phyloP scores from a whole-genome alignment of 2,888 invertebrate species.

The Seladonia tumulorum region DNA sequence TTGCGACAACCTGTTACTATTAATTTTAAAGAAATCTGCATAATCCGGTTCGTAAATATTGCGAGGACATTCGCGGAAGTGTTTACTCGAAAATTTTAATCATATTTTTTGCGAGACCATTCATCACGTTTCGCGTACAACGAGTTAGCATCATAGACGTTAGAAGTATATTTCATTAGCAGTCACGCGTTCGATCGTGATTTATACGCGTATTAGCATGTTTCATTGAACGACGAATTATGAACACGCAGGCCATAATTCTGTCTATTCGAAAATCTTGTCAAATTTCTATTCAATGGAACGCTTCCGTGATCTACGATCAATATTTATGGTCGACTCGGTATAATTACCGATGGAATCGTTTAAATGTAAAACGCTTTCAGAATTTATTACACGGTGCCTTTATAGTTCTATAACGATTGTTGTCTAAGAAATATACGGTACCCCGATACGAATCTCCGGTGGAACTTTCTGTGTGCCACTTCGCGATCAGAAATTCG shows the following conservation, averaged over 20 bases:
- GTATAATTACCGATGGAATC: background rate
- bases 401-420: background rate
- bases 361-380: background rate
- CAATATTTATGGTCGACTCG: background rate
- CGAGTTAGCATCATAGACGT: background rate
- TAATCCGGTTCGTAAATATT: background rate
- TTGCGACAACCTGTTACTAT: background rate
- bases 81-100: too few relatives aligned
- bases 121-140: background rate
- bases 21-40: background rate
- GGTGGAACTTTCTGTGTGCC: conserved; percentile 24
- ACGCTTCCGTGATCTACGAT: background rate
- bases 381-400: background rate
- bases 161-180: background rate
- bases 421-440: background rate
- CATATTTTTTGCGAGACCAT: background rate
- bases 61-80: too few relatives aligned
- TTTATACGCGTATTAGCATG: background rate
- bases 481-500: background rate
- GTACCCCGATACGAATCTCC: background rate
- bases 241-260: background rate
- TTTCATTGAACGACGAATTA: background rate
- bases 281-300: background rate
- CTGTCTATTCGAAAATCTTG: background rate
- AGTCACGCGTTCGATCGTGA: background rate